Percentiles rank a stretch among this genome's conserved stretches.
Evolutionary conservation across 2,888 invertebrate genomes (phyloP).

Genomic region (Meteorus colon): DNA sequence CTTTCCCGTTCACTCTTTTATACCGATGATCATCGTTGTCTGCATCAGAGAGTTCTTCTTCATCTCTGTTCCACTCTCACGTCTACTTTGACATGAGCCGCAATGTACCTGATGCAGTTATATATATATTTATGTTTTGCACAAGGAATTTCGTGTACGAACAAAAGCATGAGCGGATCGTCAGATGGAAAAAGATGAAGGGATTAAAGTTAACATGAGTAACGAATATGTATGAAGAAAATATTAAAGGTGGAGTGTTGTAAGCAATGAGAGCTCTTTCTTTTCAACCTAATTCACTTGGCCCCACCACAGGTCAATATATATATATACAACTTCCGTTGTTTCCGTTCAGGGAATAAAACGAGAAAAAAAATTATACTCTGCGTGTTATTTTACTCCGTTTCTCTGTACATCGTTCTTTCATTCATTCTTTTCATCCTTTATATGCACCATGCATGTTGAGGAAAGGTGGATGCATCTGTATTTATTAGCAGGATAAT

Average conservation of each 20-base stretch:
- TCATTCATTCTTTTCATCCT: background rate
- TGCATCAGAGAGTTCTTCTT: conserved; percentile 42
- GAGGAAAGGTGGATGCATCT: no score
- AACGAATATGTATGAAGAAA: conserved; percentile 18
- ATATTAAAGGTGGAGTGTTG: conserved; percentile 30
- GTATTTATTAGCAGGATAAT: background rate
- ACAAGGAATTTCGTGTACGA: conserved; percentile 58
- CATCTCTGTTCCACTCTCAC: background rate
- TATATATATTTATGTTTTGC: conserved; percentile 39
- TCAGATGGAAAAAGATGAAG: background rate
- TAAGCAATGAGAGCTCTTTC: conserved; percentile 22
- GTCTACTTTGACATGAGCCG: conserved; percentile 51
- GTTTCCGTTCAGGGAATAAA: background rate
- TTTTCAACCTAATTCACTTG: conserved; percentile 46
- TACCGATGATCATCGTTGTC: conserved; percentile 49
- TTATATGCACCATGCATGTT: no score
- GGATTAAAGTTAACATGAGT: conserved; percentile 26
- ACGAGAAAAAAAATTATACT: background rate
- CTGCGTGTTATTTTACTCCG: conserved; percentile 20
- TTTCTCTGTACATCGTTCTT: background rate
- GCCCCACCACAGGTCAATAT: conserved; percentile 21
- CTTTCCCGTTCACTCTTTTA: conserved; percentile 49
- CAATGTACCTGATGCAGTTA: conserved; percentile 58
- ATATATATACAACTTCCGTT: conserved; percentile 28
- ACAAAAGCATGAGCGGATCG: conserved; percentile 32